Base-by-base conservation (phyloP, 2,888 invertebrate species). In the Callyntrura guangdongensis region DNA sequence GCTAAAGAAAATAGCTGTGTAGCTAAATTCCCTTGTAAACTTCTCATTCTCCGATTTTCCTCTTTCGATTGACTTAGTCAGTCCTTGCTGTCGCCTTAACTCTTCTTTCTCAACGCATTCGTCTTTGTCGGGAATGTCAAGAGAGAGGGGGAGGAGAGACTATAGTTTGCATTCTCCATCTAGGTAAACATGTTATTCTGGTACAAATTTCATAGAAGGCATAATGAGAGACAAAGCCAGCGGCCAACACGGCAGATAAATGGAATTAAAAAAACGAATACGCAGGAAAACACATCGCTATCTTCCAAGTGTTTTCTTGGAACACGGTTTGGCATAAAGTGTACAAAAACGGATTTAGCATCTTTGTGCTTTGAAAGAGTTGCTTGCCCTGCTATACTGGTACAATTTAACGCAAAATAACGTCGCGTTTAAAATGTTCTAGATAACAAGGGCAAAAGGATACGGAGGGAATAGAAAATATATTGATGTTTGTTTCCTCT, bases 111-210 rank as follows among this genome's bases (percentile, higher is more conserved):
- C 59, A 74, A 88, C 45, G 72, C 49, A 88, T 88, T 88, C 88
- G 82, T 88, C 88, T 88, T 88, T 74, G 82, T 88, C 82, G 88
- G 36, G 61, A 88, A 72, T 88, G 88, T 82, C 82, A 74, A n/a
- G n/a, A n/a, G n/a, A n/a, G n/a, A n/a, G n/a, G n/a, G n/a, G n/a
- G n/a, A n/a, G n/a, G n/a, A n/a, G n/a, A n/a, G n/a, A n/a, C n/a
- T n/a, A n/a, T n/a, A 61, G 59, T 82, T 49, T 72, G 59, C 69
- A 53, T 67, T 81, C 49, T 79, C 79, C 77, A 64, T 64, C 22
- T 81, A 67, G 81, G 81, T 56, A 56, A 59, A n/a, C 14, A 83
- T 45, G n/a, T n/a, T 86, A 59, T 85, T 67, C 22, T 53, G 53
- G 22, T 74, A n/a, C n/a, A n/a, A n/a, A n/a, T n/a, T n/a, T n/a